These are phyloP conservation scores for Drosophila kanapiae DNA, from an alignment of 1,140 invertebrate species.

Conservation along the genomic window DNA sequence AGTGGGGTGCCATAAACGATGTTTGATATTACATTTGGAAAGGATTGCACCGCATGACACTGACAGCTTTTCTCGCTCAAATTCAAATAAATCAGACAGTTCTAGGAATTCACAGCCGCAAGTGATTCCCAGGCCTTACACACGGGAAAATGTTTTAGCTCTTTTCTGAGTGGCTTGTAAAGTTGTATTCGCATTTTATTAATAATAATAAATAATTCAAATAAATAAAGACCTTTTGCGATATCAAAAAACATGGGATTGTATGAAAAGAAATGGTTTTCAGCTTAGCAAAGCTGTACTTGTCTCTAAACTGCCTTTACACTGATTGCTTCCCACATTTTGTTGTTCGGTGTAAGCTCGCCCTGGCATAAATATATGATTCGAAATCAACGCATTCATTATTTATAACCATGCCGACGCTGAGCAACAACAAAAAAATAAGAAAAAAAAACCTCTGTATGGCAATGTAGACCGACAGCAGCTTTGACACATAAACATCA, in stretches of 20 bases:
- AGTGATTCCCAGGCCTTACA: not conserved
- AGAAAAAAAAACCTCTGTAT: constrained; percentile 42
- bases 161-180: too few relatives aligned
- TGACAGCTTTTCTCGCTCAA: not conserved
- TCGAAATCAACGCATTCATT: constrained; percentile 81
- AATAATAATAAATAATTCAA: too few relatives aligned
- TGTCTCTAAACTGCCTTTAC: not conserved
- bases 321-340: constrained; percentile 13
- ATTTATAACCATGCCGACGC: constrained; percentile 65
- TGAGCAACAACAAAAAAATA: constrained; percentile 12
- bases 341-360: constrained; percentile 53
- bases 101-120: constrained; percentile 6
- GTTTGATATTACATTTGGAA: constrained; percentile 23
- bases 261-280: too few relatives aligned
- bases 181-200: too few relatives aligned
- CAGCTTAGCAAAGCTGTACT: too few relatives aligned
- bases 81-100: constrained; percentile 5
- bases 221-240: too few relatives aligned
- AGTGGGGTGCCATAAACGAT: constrained; percentile 5
- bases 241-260: too few relatives aligned
- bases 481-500: constrained; percentile 82
- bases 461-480: constrained; percentile 66
- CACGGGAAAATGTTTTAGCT: not conserved
- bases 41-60: constrained; percentile 8
- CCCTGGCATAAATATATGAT: constrained; percentile 75